A percentile compares a stretch with the other conserved stretches of the same genome.
Conservation (phyloP, 2,888 invertebrate species). For the Nomada goodeniana region DNA sequence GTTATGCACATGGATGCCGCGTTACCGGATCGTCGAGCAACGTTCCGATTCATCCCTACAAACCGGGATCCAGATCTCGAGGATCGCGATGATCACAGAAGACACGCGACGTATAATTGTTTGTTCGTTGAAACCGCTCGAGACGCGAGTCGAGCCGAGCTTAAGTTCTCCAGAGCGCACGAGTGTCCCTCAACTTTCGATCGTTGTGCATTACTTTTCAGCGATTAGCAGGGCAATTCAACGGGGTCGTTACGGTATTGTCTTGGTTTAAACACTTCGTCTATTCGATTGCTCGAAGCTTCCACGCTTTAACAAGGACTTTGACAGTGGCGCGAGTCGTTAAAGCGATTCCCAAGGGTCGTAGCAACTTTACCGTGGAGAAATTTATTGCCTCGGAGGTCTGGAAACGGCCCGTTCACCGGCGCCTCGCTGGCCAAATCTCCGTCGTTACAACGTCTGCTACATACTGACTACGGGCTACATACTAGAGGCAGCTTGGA, state of each 20-base stretch:
- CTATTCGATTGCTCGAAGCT: background rate
- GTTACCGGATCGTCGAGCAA: constrained; percentile 17
- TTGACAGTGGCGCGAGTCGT: constrained; percentile 29
- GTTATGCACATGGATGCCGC: constrained; percentile 46
- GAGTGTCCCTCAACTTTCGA: constrained; percentile 1
- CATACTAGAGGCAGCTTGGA: background rate
- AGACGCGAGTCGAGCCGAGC: background rate
- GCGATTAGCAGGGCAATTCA: background rate
- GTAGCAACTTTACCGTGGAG: constrained; percentile 31
- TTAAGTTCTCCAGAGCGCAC: background rate
- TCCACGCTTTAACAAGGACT: constrained; percentile 27
- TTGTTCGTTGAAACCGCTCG: constrained; percentile 39
- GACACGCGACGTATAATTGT: constrained; percentile 13
- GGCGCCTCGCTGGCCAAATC: constrained; percentile 44
- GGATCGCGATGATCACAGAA: background rate
- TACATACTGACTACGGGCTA: background rate
- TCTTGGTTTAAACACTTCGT: background rate
- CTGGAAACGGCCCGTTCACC: constrained; percentile 52
- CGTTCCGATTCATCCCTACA: constrained; percentile 1
- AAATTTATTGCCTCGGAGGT: constrained; percentile 39
- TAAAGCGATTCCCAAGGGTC: constrained; percentile 38
- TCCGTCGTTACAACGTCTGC: constrained; percentile 41
- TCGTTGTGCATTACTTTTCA: background rate
- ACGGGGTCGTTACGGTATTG: background rate
- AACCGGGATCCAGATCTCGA: constrained; percentile 31